phyloP scores from a whole-genome alignment of 2,888 invertebrate genomes.

The Siphlonurus alternatus region DNA sequence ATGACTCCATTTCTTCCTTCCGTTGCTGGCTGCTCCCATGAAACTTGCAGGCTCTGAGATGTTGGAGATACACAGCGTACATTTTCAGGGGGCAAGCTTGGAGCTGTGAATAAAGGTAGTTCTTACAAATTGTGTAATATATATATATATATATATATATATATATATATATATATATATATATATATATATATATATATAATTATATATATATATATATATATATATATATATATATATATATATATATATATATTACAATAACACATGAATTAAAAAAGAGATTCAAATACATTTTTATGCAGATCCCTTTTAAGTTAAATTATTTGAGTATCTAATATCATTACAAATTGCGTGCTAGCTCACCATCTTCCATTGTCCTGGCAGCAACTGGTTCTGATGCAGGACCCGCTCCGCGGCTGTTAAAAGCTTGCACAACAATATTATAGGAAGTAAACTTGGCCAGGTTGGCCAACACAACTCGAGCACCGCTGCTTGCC shows the following conservation, averaged over 20 bases:
- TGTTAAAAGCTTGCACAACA: constrained; percentile 74
- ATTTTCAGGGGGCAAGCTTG: constrained; percentile 68
- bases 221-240: background rate
- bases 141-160: background rate
- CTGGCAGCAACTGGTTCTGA: constrained; percentile 62
- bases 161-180: background rate
- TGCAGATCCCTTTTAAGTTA: background rate
- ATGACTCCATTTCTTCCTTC: constrained; percentile 71
- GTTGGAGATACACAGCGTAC: constrained; percentile 65
- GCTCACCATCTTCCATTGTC: constrained; percentile 69
- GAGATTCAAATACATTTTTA: background rate
- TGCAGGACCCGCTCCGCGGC: constrained; percentile 68
- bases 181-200: background rate
- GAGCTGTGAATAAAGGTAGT: constrained; percentile 37
- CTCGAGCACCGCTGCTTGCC: constrained; percentile 21
- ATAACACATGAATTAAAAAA: background rate
- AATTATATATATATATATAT: background rate
- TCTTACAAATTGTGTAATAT: background rate
- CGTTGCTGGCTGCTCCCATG: constrained; percentile 67
- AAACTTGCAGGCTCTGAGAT: constrained; percentile 68
- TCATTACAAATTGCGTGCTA: background rate
- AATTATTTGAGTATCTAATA: background rate
- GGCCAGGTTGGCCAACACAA: constrained; percentile 44
- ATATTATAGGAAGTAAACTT: constrained; percentile 68
- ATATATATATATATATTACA: too few species aligned